Evolutionary conservation across 1,140 invertebrate genomes (phyloP).

Genomic region (Cotesia typhae): DNA sequence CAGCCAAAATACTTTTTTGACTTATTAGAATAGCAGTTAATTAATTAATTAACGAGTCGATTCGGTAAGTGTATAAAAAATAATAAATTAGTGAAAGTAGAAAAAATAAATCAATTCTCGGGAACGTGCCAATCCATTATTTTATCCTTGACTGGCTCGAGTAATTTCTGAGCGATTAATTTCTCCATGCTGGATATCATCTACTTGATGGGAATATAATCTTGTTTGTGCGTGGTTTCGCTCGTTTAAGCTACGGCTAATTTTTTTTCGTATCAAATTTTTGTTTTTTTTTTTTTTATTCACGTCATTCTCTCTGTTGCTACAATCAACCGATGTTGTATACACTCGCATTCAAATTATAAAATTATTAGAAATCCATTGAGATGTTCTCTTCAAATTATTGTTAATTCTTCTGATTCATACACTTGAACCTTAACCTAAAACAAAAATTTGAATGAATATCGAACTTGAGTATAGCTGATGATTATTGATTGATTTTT

Average conservation of each 20-base stretch:
- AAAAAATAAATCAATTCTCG: conserved; percentile 10
- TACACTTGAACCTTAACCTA: neutral
- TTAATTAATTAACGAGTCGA: conserved; percentile 10
- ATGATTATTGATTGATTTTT: no score
- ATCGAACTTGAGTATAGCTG: no score
- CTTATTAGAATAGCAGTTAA: neutral
- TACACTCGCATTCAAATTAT: conserved; percentile 28
- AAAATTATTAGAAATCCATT: conserved; percentile 42
- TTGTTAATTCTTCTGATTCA: neutral
- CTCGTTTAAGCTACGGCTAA: conserved; percentile 44
- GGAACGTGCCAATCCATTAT: conserved; percentile 34
- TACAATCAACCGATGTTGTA: neutral
- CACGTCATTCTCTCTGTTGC: neutral
- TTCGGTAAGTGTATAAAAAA: conserved; percentile 12
- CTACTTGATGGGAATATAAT: conserved; percentile 60
- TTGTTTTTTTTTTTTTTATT: neutral
- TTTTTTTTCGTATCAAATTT: conserved; percentile 37
- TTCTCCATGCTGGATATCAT: conserved; percentile 29
- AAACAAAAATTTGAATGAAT: no score
- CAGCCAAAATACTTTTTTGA: conserved; percentile 11
- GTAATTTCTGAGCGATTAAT: conserved; percentile 43
- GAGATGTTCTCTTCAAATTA: conserved; percentile 4
- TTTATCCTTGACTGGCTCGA: conserved; percentile 13
- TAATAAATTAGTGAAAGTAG: neutral
- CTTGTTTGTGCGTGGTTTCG: conserved; percentile 55